Evolutionary conservation across 2,113 vertebrate species (phyloP).

Genomic region (Hippocampus zosterae): DNA sequence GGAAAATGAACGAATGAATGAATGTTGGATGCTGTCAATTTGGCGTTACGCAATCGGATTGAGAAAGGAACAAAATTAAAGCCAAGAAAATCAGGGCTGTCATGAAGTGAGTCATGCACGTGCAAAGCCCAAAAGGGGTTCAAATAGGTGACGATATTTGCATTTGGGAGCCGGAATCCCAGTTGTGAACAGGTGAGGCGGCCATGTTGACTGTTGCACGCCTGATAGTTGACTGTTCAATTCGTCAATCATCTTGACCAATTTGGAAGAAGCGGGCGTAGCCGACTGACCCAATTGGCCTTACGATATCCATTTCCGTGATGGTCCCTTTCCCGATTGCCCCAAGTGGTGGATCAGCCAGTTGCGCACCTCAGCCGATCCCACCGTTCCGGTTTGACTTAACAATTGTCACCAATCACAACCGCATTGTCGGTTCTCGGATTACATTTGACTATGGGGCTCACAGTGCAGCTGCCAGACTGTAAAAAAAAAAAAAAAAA

Average conservation of each 20-base stretch:
- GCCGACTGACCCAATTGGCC: too few species aligned
- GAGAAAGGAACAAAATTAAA: too few species aligned
- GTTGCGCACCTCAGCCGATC: not conserved
- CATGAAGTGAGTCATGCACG: not conserved
- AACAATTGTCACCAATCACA: conserved; percentile 19
- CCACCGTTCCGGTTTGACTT: not conserved
- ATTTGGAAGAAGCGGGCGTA: not conserved
- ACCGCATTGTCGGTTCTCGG: conserved; percentile 44
- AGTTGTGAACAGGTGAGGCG: not conserved
- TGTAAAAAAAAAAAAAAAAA: conserved; percentile 18
- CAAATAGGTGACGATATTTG: not conserved
- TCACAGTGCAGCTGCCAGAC: conserved; percentile 33
- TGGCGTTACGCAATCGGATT: too few species aligned
- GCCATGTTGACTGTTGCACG: too few species aligned
- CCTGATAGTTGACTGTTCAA: not conserved
- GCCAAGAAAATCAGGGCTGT: not conserved
- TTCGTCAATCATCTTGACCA: not conserved
- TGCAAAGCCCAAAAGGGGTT: not conserved
- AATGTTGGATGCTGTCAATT: too few species aligned
- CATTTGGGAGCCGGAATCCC: too few species aligned
- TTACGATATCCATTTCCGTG: not conserved
- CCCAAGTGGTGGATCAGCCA: not conserved
- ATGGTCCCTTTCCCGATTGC: too few species aligned
- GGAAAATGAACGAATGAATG: too few species aligned
- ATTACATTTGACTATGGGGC: conserved; percentile 35